Evolutionary conservation across 2,797 vertebrate genomes (phyloP).

Genomic region (Gobio occitaniae): DNA sequence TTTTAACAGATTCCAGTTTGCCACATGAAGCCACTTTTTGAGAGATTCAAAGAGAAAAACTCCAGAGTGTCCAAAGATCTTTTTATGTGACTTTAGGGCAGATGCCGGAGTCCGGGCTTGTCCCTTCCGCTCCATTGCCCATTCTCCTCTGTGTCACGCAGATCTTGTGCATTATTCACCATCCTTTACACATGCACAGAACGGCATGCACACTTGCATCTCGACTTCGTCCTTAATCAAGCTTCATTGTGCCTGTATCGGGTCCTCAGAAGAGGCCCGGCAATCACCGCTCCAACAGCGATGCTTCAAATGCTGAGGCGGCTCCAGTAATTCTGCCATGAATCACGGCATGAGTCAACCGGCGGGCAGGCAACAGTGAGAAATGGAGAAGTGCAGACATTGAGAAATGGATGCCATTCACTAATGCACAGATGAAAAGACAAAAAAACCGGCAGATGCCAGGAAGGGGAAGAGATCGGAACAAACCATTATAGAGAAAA

Average conservation of each 20-base stretch:
- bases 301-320: conserved; percentile 23
- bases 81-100: conserved; percentile 24
- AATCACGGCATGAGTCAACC: conserved; percentile 54
- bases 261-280: conserved; percentile 42
- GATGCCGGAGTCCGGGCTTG: background rate
- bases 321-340: conserved; percentile 45
- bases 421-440: conserved; percentile 24
- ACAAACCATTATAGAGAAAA: conserved; percentile 7
- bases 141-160: conserved; percentile 37
- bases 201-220: conserved; percentile 15
- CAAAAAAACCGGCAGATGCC: background rate
- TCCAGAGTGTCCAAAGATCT: background rate
- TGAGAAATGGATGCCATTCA: conserved; percentile 49
- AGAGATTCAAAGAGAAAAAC: background rate
- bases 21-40: conserved; percentile 5
- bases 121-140: conserved; percentile 17
- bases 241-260: conserved; percentile 32
- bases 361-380: conserved; percentile 28
- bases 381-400: conserved; percentile 32
- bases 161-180: conserved; percentile 56
- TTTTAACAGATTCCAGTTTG: background rate
- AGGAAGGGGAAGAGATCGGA: conserved; percentile 33
- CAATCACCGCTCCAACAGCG: conserved; percentile 51
- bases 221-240: conserved; percentile 45
- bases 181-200: conserved; percentile 51